Percentiles rank a stretch among this genome's conserved stretches.
Evolutionary conservation across 2,797 vertebrate species (phyloP).

Genomic region (Tenualosa ilisha): DNA sequence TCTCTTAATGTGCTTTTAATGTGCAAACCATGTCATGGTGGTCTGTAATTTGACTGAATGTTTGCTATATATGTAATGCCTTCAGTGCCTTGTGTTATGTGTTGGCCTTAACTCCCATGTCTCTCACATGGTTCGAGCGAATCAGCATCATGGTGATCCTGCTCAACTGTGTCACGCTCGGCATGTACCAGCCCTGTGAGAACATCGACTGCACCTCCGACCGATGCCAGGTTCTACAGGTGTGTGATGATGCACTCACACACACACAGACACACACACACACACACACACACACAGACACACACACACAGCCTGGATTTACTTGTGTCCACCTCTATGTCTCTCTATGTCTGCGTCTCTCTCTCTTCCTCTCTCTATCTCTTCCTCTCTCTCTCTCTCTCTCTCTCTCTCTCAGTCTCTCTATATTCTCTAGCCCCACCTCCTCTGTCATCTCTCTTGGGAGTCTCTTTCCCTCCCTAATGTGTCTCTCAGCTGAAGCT

Average conservation of each 20-base stretch:
- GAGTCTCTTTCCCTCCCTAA: neutral
- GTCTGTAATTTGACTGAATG: neutral
- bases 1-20: neutral
- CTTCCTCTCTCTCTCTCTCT: neutral
- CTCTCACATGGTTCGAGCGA: constrained; percentile 91
- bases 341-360: neutral
- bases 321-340: neutral
- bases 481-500: neutral
- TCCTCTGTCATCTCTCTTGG: neutral
- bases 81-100: neutral
- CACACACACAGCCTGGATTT: neutral
- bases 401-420: neutral
- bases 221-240: constrained; percentile 97
- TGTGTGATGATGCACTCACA: constrained; percentile 60
- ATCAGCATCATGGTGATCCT: constrained; percentile 98
- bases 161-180: constrained; percentile 95
- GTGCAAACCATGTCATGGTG: neutral
- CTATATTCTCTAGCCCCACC: neutral
- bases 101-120: constrained; percentile 67
- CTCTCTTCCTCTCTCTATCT: neutral
- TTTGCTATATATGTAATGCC: neutral
- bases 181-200: constrained; percentile 98
- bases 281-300: neutral
- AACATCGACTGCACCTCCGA: constrained; percentile 97
- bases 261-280: neutral